phyloP scores from a whole-genome alignment of 2,888 invertebrate genomes.

The Dicycla oo region DNA sequence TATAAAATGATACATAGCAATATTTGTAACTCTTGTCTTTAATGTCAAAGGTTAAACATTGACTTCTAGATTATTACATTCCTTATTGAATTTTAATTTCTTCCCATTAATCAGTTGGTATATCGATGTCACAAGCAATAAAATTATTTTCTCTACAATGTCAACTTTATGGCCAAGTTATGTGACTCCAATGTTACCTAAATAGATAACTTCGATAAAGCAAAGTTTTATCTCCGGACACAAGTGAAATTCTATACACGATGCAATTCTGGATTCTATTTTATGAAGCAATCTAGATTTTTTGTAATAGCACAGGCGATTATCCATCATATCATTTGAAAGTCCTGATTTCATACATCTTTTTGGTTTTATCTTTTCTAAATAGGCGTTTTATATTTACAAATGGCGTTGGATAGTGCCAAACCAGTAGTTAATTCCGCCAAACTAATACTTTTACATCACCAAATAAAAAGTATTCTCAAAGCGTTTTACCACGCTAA shows the following conservation, averaged over 20 bases:
- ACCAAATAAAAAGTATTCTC: constrained; percentile 42
- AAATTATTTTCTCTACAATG: constrained; percentile 35
- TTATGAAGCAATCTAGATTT: constrained; percentile 15
- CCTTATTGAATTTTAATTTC: constrained; percentile 2
- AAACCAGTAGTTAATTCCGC: constrained; percentile 23
- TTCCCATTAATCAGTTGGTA: constrained; percentile 2
- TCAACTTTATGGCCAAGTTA: constrained; percentile 32
- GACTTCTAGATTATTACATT: background rate
- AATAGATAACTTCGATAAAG: constrained; percentile 46
- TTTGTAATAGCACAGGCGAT: background rate
- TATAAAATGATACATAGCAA: background rate
- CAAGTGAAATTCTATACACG: constrained; percentile 10
- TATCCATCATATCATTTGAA: constrained; percentile 21
- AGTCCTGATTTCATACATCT: constrained; percentile 3
- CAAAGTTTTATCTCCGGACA: constrained; percentile 21
- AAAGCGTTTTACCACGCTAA: constrained; percentile 60
- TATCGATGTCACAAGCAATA: constrained; percentile 18
- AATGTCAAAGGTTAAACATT: background rate
- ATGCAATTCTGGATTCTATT: constrained; percentile 6
- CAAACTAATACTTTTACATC: constrained; percentile 37
- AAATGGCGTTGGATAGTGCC: background rate
- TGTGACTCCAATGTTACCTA: constrained; percentile 52
- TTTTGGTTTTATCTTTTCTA: constrained; percentile 15
- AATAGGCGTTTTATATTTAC: constrained; percentile 21
- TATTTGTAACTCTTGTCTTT: background rate